Conservation (phyloP, 2,888 invertebrate species). For the Cephus pulcher region DNA sequence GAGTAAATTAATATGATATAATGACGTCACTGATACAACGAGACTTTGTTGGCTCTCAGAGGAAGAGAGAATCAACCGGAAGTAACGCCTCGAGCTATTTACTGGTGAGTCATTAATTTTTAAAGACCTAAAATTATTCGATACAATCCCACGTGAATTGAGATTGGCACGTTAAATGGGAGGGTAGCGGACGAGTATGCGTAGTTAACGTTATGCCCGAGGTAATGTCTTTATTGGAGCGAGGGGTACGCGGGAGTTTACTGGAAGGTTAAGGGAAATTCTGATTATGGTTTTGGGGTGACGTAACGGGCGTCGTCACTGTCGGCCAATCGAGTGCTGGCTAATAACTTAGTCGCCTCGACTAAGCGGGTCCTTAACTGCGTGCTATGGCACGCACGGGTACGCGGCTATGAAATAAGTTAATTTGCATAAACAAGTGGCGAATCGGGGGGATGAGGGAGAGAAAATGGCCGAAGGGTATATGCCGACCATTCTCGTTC, state of each 20-base stretch:
- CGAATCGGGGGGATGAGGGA: background rate
- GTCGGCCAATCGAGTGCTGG: background rate
- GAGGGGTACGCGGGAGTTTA: background rate
- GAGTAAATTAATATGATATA: constrained; percentile 44
- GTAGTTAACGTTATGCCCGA: background rate
- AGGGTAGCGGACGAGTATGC: background rate
- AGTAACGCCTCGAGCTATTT: constrained; percentile 61
- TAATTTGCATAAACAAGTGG: background rate
- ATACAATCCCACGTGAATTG: background rate
- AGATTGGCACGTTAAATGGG: background rate
- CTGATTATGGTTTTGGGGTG: constrained; percentile 4
- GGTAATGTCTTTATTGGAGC: background rate
- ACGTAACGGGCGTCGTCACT: background rate
- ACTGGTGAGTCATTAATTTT: constrained; percentile 45
- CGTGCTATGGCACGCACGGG: background rate
- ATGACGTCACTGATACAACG: constrained; percentile 59
- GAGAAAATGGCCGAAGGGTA: background rate
- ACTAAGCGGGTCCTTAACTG: background rate
- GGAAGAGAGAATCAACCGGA: constrained; percentile 57
- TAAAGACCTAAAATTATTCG: background rate
- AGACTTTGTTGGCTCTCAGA: constrained; percentile 52
- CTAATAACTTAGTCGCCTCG: background rate
- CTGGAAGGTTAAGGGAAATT: background rate
- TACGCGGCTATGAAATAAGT: background rate
- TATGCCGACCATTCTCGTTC: background rate